These are phyloP conservation scores for Sebastolobus altivelis DNA, from an alignment of 2,797 vertebrate genomes.

Conservation along the genomic window DNA sequence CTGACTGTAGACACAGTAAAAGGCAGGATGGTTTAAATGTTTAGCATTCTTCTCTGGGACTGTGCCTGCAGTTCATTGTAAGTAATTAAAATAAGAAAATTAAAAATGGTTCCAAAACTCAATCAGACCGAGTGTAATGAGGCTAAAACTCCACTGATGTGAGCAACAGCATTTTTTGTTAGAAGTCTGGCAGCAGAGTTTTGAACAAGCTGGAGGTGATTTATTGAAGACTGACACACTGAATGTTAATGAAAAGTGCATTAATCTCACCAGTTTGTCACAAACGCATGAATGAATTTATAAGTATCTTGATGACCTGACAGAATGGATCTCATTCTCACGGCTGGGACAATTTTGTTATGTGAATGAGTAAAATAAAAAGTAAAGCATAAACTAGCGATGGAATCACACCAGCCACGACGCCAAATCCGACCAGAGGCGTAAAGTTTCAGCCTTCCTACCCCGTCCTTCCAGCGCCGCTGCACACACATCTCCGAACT, in stretches of 20 bases:
- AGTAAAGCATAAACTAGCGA: not conserved
- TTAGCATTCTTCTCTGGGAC: not conserved
- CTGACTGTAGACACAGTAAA: not conserved
- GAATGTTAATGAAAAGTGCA: slow-evolving; percentile 15
- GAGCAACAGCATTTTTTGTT: slow-evolving; percentile 6
- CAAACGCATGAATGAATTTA: not conserved
- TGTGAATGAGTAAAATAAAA: not conserved
- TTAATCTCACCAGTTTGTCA: slow-evolving; percentile 9
- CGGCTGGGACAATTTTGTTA: not conserved
- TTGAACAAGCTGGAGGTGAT: slow-evolving; percentile 31
- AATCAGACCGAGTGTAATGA: not conserved
- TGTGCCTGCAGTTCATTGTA: not conserved
- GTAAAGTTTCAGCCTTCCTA: no score
- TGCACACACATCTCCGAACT: no score
- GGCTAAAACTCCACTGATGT: slow-evolving; percentile 9
- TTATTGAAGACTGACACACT: slow-evolving; percentile 27
- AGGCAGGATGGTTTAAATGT: not conserved
- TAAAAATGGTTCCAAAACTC: slow-evolving; percentile 3
- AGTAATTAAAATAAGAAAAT: not conserved
- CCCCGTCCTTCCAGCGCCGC: no score
- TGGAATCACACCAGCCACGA: no score
- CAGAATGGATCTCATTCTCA: not conserved
- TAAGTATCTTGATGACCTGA: not conserved
- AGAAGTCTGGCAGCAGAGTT: slow-evolving; percentile 30
- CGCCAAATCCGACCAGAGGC: no score